Evolutionary conservation across 2,797 vertebrate genomes (phyloP).

Genomic region (Chaetophractus vellerosus): DNA sequence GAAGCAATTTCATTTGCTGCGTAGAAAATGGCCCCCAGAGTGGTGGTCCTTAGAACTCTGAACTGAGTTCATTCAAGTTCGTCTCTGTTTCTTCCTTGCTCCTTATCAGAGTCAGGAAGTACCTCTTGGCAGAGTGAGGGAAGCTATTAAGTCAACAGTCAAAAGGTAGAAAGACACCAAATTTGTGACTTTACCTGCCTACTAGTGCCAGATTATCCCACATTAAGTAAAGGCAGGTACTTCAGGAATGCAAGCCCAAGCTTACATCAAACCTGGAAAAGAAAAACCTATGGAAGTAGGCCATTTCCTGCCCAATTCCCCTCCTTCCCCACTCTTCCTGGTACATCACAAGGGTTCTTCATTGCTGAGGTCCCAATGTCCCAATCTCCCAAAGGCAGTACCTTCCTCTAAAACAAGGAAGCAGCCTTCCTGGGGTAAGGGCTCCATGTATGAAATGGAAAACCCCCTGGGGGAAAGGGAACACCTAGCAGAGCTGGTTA

Average conservation of each 20-base stretch:
- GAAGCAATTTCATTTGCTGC: constrained; percentile 68
- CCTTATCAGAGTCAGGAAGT: constrained; percentile 58
- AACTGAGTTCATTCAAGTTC: constrained; percentile 61
- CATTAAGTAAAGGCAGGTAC: constrained; percentile 61
- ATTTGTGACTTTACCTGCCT: constrained; percentile 65
- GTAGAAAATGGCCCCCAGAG: constrained; percentile 55
- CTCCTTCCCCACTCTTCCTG: constrained; percentile 44
- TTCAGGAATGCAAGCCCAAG: constrained; percentile 68
- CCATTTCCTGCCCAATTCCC: constrained; percentile 53
- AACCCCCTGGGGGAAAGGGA: constrained; percentile 70
- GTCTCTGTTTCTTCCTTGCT: constrained; percentile 60
- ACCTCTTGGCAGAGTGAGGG: constrained; percentile 52
- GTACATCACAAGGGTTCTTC: constrained; percentile 26
- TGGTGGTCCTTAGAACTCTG: constrained; percentile 64
- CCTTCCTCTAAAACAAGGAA: constrained; percentile 93
- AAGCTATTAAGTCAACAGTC: constrained; percentile 32
- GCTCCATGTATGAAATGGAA: constrained; percentile 53
- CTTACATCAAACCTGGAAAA: constrained; percentile 71
- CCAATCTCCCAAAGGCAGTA: constrained; percentile 74
- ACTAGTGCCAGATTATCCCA: constrained; percentile 58
- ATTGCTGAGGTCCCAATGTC: constrained; percentile 60
- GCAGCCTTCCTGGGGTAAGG: constrained; percentile 76
- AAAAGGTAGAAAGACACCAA: constrained; percentile 62
- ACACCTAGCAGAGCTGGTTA: constrained; percentile 70
- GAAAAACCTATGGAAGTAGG: constrained; percentile 66